phyloP scores from a whole-genome alignment of 2,797 vertebrate species.

The Typhlichthys eigenmanni region DNA sequence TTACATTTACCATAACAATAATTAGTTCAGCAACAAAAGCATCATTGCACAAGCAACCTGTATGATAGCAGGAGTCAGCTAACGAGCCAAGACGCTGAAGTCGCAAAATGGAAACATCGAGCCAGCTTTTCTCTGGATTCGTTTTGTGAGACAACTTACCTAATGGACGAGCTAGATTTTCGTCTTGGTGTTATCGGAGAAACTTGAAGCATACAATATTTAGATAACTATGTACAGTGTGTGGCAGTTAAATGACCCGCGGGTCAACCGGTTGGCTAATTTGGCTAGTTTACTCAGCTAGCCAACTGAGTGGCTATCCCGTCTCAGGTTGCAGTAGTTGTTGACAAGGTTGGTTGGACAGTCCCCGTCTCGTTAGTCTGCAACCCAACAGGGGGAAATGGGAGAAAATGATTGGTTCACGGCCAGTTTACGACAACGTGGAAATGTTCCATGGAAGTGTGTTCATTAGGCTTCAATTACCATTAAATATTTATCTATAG shows the following conservation, averaged over 20 bases:
- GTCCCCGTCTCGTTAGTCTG: slow-evolving; percentile 29
- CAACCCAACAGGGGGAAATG: background rate
- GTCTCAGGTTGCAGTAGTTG: slow-evolving; percentile 73
- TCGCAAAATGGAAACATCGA: slow-evolving; percentile 66
- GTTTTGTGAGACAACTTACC: slow-evolving; percentile 62
- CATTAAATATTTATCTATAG: no score
- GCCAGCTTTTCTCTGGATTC: slow-evolving; percentile 45
- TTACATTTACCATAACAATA: background rate
- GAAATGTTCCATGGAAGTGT: background rate
- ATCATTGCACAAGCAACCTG: slow-evolving; percentile 30
- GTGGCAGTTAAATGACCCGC: background rate
- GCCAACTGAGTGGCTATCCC: slow-evolving; percentile 53
- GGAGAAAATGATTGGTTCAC: slow-evolving; percentile 1
- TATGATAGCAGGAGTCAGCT: slow-evolving; percentile 52
- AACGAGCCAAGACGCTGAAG: slow-evolving; percentile 57
- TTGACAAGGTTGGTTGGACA: slow-evolving; percentile 53
- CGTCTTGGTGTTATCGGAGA: slow-evolving; percentile 19
- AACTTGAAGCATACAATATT: slow-evolving; percentile 10
- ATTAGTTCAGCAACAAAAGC: slow-evolving; percentile 2
- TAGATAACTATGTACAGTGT: background rate
- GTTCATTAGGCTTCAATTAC: no score
- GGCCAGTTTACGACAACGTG: background rate
- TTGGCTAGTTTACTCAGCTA: slow-evolving; percentile 59
- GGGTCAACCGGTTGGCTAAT: slow-evolving; percentile 49
- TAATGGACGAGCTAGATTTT: slow-evolving; percentile 23